phyloP scores from a whole-genome alignment of 1,140 invertebrate species.

The Odontomachus brunneus region DNA sequence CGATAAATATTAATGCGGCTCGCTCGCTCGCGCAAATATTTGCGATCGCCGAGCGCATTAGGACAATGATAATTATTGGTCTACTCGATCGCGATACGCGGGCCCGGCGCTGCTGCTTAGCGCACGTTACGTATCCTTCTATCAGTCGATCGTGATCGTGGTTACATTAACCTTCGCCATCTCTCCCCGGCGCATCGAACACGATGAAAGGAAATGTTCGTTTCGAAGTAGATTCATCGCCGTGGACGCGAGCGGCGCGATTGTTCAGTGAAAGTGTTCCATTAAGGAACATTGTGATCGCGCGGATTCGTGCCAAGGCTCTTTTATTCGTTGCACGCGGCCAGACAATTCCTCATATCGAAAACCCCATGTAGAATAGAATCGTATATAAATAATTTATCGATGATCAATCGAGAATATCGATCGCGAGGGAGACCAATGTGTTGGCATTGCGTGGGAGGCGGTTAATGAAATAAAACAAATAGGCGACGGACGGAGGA shows the following conservation, averaged over 20 bases:
- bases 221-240: conserved; percentile 46
- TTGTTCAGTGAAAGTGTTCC: conserved; percentile 60
- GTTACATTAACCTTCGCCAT: conserved; percentile 58
- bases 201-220: conserved; percentile 42
- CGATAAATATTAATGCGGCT: conserved; percentile 72
- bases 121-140: conserved; percentile 15
- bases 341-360: not conserved
- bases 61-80: conserved; percentile 69
- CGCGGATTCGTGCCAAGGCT: conserved; percentile 50
- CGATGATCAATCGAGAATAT: too few species aligned
- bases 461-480: too few species aligned
- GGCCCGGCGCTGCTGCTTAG: conserved; percentile 17
- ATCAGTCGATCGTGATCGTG: conserved; percentile 52
- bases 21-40: conserved; percentile 67
- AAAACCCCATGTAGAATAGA: too few species aligned
- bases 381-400: too few species aligned
- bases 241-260: conserved; percentile 36
- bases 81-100: conserved; percentile 46
- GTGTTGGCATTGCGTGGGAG: too few species aligned
- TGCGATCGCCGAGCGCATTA: conserved; percentile 65
- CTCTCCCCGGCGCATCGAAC: conserved; percentile 30
- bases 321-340: conserved; percentile 19
- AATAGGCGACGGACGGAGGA: too few species aligned
- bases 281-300: conserved; percentile 49
- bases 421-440: too few species aligned